These are phyloP conservation scores for Ciconia nigra DNA, from an alignment of 2,797 vertebrate species.

Conservation along the genomic window DNA sequence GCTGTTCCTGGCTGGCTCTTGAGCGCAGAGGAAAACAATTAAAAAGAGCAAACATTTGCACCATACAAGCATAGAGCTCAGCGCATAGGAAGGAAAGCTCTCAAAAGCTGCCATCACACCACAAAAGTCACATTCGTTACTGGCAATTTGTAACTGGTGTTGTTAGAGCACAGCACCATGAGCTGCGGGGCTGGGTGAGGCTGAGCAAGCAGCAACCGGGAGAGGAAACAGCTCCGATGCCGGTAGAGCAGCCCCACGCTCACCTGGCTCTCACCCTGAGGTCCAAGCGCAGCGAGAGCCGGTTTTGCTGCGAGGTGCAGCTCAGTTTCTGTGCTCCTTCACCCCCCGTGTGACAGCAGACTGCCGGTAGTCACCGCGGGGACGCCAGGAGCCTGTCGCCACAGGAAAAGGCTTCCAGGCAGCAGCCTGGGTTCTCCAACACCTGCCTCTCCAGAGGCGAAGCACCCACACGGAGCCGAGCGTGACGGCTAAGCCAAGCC, in stretches of 20 bases:
- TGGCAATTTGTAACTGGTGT: neutral
- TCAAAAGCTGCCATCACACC: neutral
- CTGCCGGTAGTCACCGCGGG: fast-evolving
- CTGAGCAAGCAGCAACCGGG: neutral
- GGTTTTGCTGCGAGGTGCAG: neutral
- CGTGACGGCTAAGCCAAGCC: too few species aligned
- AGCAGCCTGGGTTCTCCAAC: neutral
- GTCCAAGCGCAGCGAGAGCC: neutral
- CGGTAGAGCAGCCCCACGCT: neutral
- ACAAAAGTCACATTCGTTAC: fast-evolving
- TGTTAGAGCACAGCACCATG: fast-evolving
- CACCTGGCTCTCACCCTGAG: neutral
- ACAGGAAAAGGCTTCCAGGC: neutral
- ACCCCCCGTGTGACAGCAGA: fast-evolving
- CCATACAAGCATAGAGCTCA: neutral
- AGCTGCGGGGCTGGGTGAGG: neutral
- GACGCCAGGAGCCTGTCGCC: neutral
- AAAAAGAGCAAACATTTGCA: too few species aligned
- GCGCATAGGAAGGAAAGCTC: fast-evolving
- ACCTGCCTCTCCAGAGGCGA: too few species aligned
- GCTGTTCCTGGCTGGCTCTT: neutral
- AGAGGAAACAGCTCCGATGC: neutral
- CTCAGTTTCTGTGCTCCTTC: neutral
- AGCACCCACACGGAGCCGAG: neutral
- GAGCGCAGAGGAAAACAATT: neutral